These are phyloP conservation scores for Drosophila prosaltans DNA, from an alignment of 1,140 invertebrate species.

Conservation along the genomic window DNA sequence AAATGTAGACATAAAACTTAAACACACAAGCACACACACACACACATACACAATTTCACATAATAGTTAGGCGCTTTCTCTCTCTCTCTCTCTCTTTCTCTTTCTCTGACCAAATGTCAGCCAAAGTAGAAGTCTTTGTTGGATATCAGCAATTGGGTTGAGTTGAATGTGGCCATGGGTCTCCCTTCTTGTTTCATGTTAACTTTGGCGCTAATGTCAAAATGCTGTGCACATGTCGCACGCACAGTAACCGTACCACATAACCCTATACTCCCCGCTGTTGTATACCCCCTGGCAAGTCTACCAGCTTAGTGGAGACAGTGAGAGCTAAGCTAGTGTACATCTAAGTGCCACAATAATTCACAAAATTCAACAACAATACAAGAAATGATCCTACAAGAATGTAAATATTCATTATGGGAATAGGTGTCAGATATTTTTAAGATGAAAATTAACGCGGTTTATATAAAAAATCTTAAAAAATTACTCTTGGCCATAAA, in stretches of 20 bases:
- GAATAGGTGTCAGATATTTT: not conserved
- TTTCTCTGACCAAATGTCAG: conserved; percentile 19
- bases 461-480: not conserved
- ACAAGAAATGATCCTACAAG: conserved; percentile 24
- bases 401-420: not conserved
- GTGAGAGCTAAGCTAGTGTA: conserved; percentile 3
- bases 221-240: conserved; percentile 65
- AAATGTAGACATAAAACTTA: conserved; percentile 77
- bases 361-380: conserved; percentile 54
- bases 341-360: conserved; percentile 45
- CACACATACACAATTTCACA: not conserved
- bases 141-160: conserved; percentile 29
- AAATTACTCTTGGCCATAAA: not conserved
- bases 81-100: not conserved
- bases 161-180: conserved; percentile 15
- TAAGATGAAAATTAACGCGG: not conserved
- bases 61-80: not conserved
- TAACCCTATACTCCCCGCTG: not conserved
- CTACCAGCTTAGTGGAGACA: not conserved
- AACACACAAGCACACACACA: conserved; percentile 49
- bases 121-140: conserved; percentile 9
- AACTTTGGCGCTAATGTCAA: conserved; percentile 74
- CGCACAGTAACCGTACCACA: conserved; percentile 44
- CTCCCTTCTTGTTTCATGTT: conserved; percentile 55
- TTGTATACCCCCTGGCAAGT: not conserved